Evolutionary conservation across 2,888 invertebrate species (phyloP).

Genomic region (Catonia carolina): DNA sequence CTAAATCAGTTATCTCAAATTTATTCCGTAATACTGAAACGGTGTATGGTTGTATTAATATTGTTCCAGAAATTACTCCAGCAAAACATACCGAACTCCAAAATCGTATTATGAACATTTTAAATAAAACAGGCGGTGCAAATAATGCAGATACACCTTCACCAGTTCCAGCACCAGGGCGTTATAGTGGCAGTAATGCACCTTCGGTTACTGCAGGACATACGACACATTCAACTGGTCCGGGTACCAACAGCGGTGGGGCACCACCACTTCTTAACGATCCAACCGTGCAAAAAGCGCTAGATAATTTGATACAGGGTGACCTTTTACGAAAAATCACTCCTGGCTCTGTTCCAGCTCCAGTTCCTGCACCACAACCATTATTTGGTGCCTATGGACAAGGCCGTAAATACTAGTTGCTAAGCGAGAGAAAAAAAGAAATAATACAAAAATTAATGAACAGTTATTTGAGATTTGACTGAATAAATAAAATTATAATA

Average conservation of each 20-base stretch:
- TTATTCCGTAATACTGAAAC: too few species aligned
- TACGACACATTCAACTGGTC: slow-evolving; percentile 16
- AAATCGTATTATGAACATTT: slow-evolving; percentile 68
- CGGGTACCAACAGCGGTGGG: slow-evolving; percentile 2
- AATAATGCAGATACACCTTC: slow-evolving; percentile 33
- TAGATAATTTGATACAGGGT: slow-evolving; percentile 59
- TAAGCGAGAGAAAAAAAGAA: too few species aligned
- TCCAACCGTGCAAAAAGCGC: slow-evolving; percentile 69
- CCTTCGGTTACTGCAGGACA: background rate
- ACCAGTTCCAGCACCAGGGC: slow-evolving; percentile 40
- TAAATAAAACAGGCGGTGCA: slow-evolving; percentile 52
- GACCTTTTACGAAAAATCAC: slow-evolving; percentile 39
- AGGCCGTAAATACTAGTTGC: slow-evolving; percentile 6
- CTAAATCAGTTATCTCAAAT: too few species aligned
- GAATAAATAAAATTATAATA: too few species aligned
- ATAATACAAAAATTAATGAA: too few species aligned
- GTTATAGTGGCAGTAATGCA: background rate
- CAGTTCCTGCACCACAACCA: slow-evolving; percentile 18
- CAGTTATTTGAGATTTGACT: too few species aligned
- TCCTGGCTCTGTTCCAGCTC: slow-evolving; percentile 4
- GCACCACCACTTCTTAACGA: slow-evolving; percentile 59
- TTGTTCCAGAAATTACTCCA: slow-evolving; percentile 35
- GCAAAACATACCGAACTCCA: slow-evolving; percentile 61
- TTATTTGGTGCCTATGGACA: slow-evolving; percentile 22
- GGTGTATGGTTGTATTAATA: too few species aligned